Conservation (phyloP, 2,797 vertebrate genomes). For the Neosilurus hyrtlii region DNA sequence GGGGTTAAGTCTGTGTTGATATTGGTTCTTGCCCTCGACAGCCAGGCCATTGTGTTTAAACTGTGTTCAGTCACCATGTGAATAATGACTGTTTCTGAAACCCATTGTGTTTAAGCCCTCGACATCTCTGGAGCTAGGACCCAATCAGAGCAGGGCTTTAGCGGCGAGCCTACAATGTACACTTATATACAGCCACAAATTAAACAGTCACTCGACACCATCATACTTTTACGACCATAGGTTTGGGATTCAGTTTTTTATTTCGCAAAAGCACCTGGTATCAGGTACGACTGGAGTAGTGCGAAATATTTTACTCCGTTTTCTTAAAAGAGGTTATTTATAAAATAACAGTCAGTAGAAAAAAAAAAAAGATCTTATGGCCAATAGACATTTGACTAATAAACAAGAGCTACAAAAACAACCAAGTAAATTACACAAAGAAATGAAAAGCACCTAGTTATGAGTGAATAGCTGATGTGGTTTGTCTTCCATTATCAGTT, state of each 20-base stretch:
- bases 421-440: too few species aligned
- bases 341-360: not conserved
- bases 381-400: not conserved
- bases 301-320: not conserved
- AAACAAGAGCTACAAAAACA: not conserved
- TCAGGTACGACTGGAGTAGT: not conserved
- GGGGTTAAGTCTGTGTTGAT: conserved; percentile 59
- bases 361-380: not conserved
- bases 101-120: conserved; percentile 64
- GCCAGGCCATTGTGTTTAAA: conserved; percentile 69
- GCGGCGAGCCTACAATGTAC: conserved; percentile 13
- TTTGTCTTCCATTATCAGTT: too few species aligned
- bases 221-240: not conserved
- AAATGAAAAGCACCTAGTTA: too few species aligned
- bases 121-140: conserved; percentile 59
- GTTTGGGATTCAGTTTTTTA: not conserved
- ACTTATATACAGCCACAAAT: not conserved
- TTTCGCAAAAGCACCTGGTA: not conserved
- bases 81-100: conserved; percentile 74
- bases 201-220: not conserved
- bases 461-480: too few species aligned
- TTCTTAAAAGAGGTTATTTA: not conserved
- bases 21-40: conserved; percentile 63
- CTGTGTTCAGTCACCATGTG: conserved; percentile 64
- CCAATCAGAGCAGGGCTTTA: conserved; percentile 57